phyloP scores from a whole-genome alignment of 2,113 vertebrate genomes.

The Gobiocypris rarus region DNA sequence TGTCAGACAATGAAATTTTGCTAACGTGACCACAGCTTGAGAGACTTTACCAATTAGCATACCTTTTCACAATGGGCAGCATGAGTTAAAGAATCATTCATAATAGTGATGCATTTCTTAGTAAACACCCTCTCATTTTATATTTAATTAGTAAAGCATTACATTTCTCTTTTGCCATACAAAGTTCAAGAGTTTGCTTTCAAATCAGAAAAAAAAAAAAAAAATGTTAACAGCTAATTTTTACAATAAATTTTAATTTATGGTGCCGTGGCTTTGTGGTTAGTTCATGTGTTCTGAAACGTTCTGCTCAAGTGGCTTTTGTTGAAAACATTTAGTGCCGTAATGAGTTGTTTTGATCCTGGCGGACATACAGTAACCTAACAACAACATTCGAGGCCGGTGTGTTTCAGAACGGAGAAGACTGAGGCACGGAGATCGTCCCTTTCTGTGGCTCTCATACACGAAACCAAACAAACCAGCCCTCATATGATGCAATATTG shows the following conservation, averaged over 20 bases:
- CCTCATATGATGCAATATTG: constrained; percentile 40
- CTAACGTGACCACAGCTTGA: too few relatives aligned
- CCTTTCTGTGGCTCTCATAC: constrained; percentile 46
- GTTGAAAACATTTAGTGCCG: neutral
- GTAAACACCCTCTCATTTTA: neutral
- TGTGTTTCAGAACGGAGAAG: neutral
- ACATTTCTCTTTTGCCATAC: neutral
- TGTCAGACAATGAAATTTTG: too few relatives aligned
- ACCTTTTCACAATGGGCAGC: neutral
- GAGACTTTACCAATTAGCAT: neutral
- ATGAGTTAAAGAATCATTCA: neutral
- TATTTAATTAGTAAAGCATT: neutral
- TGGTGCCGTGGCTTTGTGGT: neutral
- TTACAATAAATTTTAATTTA: too few relatives aligned
- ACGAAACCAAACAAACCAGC: constrained; percentile 49
- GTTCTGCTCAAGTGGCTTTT: constrained; percentile 1
- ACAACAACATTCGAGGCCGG: neutral
- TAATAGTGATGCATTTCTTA: neutral
- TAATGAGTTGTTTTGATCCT: neutral
- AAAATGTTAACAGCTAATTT: neutral
- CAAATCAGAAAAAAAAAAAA: neutral
- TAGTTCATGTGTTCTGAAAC: neutral
- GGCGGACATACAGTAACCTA: neutral
- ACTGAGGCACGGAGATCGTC: neutral
- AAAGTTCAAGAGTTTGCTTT: neutral